phyloP scores from a whole-genome alignment of 2,113 vertebrate species.

The Syngnathus floridae region DNA sequence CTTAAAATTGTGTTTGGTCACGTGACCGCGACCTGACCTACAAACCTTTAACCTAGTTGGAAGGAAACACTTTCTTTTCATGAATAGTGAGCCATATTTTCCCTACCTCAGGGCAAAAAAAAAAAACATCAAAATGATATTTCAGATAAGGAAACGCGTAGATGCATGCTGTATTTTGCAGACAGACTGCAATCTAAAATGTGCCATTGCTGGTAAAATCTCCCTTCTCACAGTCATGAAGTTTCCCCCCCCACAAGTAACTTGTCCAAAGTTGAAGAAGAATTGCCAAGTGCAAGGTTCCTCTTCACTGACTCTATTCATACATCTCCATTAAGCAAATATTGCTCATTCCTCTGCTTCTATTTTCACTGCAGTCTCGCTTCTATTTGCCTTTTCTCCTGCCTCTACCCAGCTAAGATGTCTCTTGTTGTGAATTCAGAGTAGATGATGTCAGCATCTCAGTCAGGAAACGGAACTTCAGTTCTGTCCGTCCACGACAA shows the following conservation, averaged over 20 bases:
- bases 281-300: neutral
- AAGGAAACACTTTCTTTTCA: constrained; percentile 33
- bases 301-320: neutral
- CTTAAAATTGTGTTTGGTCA: constrained; percentile 6
- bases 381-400: constrained; percentile 15
- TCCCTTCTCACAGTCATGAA: constrained; percentile 16
- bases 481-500: neutral
- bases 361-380: constrained; percentile 5
- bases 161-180: constrained; percentile 36
- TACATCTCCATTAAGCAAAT: constrained; percentile 9
- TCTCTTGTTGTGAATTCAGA: constrained; percentile 23
- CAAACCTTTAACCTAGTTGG: constrained; percentile 42
- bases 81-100: constrained; percentile 48
- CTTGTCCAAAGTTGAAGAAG: constrained; percentile 1
- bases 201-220: constrained; percentile 17
- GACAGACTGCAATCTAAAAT: constrained; percentile 22
- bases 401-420: constrained; percentile 4
- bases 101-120: constrained; percentile 53
- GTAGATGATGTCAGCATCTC: constrained; percentile 13
- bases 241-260: constrained; percentile 13
- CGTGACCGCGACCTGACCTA: constrained; percentile 16
- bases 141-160: constrained; percentile 21
- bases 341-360: constrained; percentile 9
- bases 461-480: neutral
- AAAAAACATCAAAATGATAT: constrained; percentile 7